phyloP scores from a whole-genome alignment of 1,140 invertebrate species.

The Coenobita brevimanus region DNA sequence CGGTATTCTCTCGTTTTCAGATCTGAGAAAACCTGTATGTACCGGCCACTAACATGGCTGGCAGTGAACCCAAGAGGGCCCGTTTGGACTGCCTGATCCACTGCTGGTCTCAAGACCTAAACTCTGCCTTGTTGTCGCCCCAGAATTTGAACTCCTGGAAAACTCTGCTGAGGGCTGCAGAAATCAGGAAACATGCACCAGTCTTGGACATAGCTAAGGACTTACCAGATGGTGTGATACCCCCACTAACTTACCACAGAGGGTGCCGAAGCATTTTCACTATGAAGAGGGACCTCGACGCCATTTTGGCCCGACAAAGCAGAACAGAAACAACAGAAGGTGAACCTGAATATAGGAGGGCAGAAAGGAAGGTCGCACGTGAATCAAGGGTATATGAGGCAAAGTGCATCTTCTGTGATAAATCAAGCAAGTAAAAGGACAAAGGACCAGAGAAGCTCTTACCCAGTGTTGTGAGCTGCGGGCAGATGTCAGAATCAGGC shows the following conservation, averaged over 20 bases:
- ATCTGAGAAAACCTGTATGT: no score
- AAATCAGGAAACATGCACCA: background rate
- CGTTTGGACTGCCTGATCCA: background rate
- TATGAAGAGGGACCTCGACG: background rate
- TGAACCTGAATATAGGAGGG: background rate
- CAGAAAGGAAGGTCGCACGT: no score
- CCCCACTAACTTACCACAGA: background rate
- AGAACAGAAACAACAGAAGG: background rate
- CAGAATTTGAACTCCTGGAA: conserved; percentile 14
- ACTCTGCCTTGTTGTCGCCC: background rate
- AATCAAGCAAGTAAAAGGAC: conserved; percentile 10
- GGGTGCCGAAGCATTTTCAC: background rate
- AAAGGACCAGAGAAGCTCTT: conserved; percentile 9
- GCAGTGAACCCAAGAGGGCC: background rate
- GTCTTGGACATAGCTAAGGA: conserved; percentile 7
- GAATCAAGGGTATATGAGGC: background rate
- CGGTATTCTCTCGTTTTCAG: no score
- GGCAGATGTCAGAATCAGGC: conserved; percentile 2
- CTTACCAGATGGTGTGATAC: background rate
- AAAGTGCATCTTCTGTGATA: conserved; percentile 14
- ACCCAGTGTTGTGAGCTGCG: background rate
- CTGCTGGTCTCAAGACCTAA: background rate
- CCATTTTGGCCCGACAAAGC: background rate
- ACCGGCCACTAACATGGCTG: no score
- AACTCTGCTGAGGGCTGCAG: background rate